phyloP scores from a whole-genome alignment of 2,113 vertebrate species.

The Turdus rufiventris region DNA sequence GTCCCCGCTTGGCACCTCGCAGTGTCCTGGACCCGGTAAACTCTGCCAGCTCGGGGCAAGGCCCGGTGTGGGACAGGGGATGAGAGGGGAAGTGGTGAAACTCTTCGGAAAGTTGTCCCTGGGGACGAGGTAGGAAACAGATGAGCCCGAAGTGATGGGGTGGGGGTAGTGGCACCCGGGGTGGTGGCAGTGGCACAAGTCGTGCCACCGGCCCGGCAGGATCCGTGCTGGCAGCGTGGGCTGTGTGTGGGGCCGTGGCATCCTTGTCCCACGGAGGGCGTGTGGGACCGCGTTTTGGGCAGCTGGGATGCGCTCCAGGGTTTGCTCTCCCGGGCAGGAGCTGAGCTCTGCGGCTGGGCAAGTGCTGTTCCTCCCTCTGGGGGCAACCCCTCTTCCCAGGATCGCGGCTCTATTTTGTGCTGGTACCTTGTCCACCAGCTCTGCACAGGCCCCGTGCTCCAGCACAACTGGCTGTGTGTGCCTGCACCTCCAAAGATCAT shows the following conservation, averaged over 20 bases:
- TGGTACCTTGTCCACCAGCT: background rate
- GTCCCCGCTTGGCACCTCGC: background rate
- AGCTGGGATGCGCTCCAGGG: background rate
- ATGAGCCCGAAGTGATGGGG: background rate
- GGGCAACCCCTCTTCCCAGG: background rate
- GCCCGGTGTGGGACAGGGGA: background rate
- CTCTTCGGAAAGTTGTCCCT: background rate
- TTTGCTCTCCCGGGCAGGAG: background rate
- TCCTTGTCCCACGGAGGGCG: background rate
- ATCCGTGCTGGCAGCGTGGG: background rate
- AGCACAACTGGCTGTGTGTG: rapidly evolving
- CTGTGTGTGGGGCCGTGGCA: background rate
- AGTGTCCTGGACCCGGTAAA: background rate
- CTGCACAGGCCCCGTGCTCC: rapidly evolving
- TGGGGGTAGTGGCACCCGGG: background rate
- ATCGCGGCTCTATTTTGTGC: rapidly evolving
- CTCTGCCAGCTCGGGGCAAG: background rate
- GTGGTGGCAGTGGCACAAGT: background rate
- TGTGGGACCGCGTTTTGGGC: background rate
- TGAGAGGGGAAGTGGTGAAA: background rate
- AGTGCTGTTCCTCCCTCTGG: rapidly evolving
- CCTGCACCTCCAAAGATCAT: background rate
- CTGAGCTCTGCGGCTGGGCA: rapidly evolving
- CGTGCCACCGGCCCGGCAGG: background rate
- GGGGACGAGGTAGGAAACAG: background rate